Evolutionary conservation across 2,888 invertebrate species (phyloP), one percentile per base, ranked within the genome.

Genomic region (Boloria selene): DNA sequence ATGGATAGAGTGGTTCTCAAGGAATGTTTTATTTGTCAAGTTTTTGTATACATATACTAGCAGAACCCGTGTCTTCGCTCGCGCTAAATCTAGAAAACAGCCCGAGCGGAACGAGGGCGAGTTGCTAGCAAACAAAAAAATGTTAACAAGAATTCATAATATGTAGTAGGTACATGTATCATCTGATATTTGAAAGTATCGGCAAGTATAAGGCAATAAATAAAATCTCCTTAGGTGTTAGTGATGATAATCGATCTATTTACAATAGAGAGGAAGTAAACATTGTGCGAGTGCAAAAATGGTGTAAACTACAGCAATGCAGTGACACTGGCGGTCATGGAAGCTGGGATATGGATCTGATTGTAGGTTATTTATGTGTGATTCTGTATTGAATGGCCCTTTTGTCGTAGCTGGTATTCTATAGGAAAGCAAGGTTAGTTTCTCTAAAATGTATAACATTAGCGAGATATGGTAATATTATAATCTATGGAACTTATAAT

Each of bases 221-320:
- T 66, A 66, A 63, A 66, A 55, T 53, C 67, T n/a, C n/a, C 31
- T 54, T 50, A 59, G 47, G 60, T 53, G 65, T 70, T 79, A 78
- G 77, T 73, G 77, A 78, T 59, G 26, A 84, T 83, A 83, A 83
- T 84, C 76, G 79, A 65, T 80, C 74, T 81, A 81, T 81, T 80
- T 80, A 78, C 79, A 77, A 79, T 73, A 71, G 72, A 67, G 77
- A 77, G 79, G 79, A 61, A 82, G 55, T 59, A 61, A 18, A 70
- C 65, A 67, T 67, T 71, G 69, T 71, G 61, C 65, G 50, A 54
- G 64, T 47, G 64, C 66, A 67, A 79, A 85, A 84, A 81, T 81
- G 77, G 76, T 72, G 68, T 74, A 74, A 76, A 76, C 72, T 73
- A 50, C 44, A 56, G 61, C 38, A 56, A 56, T 56, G 45, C 56